Percentiles rank a stretch among this genome's conserved stretches.
phyloP scores from a whole-genome alignment of 2,888 invertebrate species.

The Drosophila nigricruria region DNA sequence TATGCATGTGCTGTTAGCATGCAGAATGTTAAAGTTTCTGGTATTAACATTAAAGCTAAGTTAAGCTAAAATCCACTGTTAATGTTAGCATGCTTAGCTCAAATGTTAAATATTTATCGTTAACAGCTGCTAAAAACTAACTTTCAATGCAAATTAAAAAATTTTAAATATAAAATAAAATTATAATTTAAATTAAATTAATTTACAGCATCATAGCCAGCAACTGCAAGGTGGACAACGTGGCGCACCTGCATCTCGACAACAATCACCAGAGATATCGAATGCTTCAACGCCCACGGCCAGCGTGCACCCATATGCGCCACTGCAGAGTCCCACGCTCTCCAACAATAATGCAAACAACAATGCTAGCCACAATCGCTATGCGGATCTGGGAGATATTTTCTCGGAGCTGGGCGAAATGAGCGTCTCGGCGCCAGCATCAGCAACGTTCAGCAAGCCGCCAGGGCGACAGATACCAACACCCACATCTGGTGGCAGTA shows the following conservation, averaged over 20 bases:
- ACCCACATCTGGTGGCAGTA: conserved; percentile 88
- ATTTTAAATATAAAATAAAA: background rate
- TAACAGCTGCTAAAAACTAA: background rate
- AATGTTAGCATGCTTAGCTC: background rate
- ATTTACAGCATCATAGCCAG: conserved; percentile 85
- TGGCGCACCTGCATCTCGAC: conserved; percentile 75
- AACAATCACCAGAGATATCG: conserved; percentile 92
- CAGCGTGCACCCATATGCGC: conserved; percentile 92
- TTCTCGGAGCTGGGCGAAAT: conserved; percentile 94
- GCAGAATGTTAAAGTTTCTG: background rate
- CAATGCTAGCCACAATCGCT: conserved; percentile 82
- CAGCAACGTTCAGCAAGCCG: conserved; percentile 85
- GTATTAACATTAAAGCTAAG: background rate
- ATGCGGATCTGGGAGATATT: conserved; percentile 90
- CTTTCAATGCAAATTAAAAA: background rate
- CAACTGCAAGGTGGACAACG: conserved; percentile 76
- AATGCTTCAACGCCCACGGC: conserved; percentile 87
- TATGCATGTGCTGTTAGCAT: background rate
- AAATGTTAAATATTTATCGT: background rate
- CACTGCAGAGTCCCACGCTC: conserved; percentile 91
- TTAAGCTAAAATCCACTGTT: background rate
- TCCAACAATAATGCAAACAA: conserved; percentile 87
- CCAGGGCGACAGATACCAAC: conserved; percentile 90
- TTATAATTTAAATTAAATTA: background rate
- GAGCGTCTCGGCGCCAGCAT: conserved; percentile 88